Evolutionary conservation across 2,797 vertebrate species (phyloP).

Genomic region (Urocyon cinereoargenteus): DNA sequence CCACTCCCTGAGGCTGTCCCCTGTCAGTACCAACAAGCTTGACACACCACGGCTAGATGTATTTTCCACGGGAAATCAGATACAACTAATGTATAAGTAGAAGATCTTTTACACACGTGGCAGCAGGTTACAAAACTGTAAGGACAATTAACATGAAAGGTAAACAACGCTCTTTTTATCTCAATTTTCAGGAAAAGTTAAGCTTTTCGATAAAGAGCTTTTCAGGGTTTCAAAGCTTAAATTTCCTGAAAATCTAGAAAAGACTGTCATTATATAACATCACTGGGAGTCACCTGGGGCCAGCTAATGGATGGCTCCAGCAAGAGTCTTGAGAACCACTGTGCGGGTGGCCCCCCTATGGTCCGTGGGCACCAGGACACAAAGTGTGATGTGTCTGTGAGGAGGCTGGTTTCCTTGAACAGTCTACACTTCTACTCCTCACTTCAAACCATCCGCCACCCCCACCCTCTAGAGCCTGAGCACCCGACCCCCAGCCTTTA

Average conservation of each 20-base stretch:
- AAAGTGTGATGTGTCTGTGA: not conserved
- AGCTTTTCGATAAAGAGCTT: too few species aligned
- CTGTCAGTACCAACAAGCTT: too few species aligned
- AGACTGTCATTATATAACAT: too few species aligned
- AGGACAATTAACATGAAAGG: not conserved
- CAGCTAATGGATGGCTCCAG: not conserved
- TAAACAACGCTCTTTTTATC: too few species aligned
- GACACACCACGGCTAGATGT: too few species aligned
- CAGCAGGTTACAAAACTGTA: not conserved
- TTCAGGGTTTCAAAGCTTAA: too few species aligned
- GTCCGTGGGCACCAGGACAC: not conserved
- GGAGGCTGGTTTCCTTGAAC: too few species aligned
- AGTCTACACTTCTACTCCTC: rapidly evolving
- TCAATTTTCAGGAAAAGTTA: too few species aligned
- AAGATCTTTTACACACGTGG: not conserved
- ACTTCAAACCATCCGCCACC: not conserved
- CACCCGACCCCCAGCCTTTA: too few species aligned
- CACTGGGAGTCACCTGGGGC: rapidly evolving
- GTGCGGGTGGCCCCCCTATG: too few species aligned
- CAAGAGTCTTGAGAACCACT: not conserved
- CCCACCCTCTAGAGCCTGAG: rapidly evolving
- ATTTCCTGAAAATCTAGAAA: not conserved
- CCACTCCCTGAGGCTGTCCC: not conserved
- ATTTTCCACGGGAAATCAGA: not conserved
- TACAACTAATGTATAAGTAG: rapidly evolving